Conservation (phyloP, 2,888 invertebrate species). For the Chrysolina oricalcia region DNA sequence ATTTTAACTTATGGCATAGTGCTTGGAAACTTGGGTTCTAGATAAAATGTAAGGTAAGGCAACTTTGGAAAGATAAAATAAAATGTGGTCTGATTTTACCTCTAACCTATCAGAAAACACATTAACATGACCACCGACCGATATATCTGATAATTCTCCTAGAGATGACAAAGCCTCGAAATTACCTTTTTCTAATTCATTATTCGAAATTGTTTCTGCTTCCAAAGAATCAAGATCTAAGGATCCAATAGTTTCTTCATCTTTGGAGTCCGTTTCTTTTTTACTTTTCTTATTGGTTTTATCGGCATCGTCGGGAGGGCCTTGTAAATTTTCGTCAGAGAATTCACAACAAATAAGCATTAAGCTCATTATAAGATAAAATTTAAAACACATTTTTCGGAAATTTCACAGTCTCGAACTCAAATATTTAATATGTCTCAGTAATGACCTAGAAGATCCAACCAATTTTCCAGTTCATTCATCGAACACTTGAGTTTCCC, state of each 20-base stretch:
- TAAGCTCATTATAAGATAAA: constrained; percentile 39
- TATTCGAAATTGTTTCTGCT: not conserved
- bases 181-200: constrained; percentile 6
- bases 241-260: constrained; percentile 6
- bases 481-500: not conserved
- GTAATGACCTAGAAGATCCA: not conserved
- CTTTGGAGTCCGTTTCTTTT: constrained; percentile 9
- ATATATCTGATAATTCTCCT: too few relatives aligned
- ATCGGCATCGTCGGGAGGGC: constrained; percentile 53
- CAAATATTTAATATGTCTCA: not conserved
- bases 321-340: constrained; percentile 62
- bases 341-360: constrained; percentile 65
- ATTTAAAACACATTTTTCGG: not conserved
- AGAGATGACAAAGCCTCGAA: not conserved
- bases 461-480: not conserved
- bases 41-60: too few relatives aligned
- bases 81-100: too few relatives aligned
- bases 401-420: not conserved
- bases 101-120: too few relatives aligned
- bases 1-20: too few relatives aligned
- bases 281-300: constrained; percentile 34
- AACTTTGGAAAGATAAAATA: too few relatives aligned
- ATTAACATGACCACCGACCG: too few relatives aligned
- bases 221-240: constrained; percentile 1
- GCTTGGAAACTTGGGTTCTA: too few relatives aligned